These are phyloP conservation scores for Prosopocoilus inquinatus DNA, from an alignment of 2,888 invertebrate species.

Conservation along the genomic window DNA sequence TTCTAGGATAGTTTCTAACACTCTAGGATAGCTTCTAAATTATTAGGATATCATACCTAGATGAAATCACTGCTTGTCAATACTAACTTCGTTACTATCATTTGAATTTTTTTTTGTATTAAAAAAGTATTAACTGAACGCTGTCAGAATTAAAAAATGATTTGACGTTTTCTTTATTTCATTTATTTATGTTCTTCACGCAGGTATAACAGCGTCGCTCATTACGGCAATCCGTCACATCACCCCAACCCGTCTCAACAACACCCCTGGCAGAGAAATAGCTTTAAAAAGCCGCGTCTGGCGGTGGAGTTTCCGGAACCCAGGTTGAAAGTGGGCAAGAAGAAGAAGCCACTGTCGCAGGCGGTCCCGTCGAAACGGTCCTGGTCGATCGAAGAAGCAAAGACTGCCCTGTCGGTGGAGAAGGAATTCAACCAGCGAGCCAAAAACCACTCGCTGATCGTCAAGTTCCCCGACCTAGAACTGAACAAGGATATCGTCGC, in stretches of 20 bases:
- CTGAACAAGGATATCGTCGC: conserved; percentile 61
- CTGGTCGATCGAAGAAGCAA: conserved; percentile 62
- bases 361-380: conserved; percentile 53
- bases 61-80: too few relatives aligned
- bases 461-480: conserved; percentile 68
- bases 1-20: too few relatives aligned
- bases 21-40: too few relatives aligned
- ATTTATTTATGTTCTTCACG: too few relatives aligned
- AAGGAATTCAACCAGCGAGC: conserved; percentile 55
- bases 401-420: conserved; percentile 59
- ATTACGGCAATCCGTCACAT: background rate
- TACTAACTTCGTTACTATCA: too few relatives aligned
- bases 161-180: too few relatives aligned
- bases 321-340: conserved; percentile 23
- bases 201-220: background rate
- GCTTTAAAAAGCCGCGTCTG: background rate
- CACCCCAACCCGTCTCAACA: background rate
- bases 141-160: too few relatives aligned
- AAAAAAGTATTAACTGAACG: too few relatives aligned
- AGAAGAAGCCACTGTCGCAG: conserved; percentile 57
- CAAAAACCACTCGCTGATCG: conserved; percentile 58
- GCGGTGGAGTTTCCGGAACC: background rate
- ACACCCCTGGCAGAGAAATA: background rate
- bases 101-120: too few relatives aligned
- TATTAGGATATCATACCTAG: too few relatives aligned